phyloP scores from a whole-genome alignment of 2,113 vertebrate species.

The Nansenia antarctica region DNA sequence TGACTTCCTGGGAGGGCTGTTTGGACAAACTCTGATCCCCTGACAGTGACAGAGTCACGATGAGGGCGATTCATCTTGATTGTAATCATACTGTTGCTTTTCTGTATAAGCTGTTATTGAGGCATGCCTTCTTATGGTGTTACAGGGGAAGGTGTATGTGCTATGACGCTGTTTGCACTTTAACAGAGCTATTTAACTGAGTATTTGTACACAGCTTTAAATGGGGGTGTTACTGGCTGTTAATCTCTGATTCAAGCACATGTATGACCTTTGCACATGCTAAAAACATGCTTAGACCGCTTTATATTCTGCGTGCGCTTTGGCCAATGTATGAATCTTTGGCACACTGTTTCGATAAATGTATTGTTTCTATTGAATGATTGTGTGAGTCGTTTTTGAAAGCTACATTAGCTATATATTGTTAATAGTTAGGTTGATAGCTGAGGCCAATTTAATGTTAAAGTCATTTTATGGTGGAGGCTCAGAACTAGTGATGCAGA shows the following conservation, averaged over 20 bases:
- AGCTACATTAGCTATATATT: no score
- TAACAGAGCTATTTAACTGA: background rate
- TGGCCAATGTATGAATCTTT: background rate
- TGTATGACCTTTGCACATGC: background rate
- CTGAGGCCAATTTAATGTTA: no score
- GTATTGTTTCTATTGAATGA: no score
- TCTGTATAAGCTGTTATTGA: no score
- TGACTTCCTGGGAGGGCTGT: no score
- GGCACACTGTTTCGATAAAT: background rate
- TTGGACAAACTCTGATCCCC: no score
- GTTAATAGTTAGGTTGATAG: no score
- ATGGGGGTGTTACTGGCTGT: background rate
- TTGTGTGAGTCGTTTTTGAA: no score
- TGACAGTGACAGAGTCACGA: no score
- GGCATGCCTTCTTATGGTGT: background rate
- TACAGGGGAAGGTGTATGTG: background rate
- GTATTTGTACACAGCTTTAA: background rate
- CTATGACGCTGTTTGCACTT: conserved; percentile 1
- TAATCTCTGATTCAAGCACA: background rate
- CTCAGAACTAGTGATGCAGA: no score
- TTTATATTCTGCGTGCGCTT: background rate
- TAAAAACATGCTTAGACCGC: background rate
- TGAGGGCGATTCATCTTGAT: no score
- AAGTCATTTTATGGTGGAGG: no score
- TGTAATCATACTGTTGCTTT: background rate